phyloP scores from a whole-genome alignment of 1,140 invertebrate genomes.

The Scaptomyza hsui region DNA sequence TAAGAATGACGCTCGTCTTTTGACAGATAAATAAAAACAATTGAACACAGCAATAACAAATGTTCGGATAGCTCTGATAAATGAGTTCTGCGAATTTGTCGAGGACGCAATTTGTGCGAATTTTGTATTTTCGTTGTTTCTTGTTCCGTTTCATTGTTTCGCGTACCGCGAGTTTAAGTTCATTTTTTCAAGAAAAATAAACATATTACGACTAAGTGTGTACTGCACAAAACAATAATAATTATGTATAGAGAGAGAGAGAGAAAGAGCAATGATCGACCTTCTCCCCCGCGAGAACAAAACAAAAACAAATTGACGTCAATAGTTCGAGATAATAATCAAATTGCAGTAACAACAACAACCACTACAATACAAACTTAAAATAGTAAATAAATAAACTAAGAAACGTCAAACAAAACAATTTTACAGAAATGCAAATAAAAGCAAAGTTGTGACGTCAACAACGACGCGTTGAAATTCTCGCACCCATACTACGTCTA shows the following conservation, averaged over 20 bases:
- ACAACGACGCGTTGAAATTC: conserved; percentile 18
- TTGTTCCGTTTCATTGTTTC: conserved; percentile 26
- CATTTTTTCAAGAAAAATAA: conserved; percentile 64
- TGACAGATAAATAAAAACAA: conserved; percentile 63
- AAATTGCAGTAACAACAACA: conserved; percentile 58
- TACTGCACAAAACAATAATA: conserved; percentile 29
- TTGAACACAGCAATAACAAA: conserved; percentile 69
- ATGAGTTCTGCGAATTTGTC: conserved; percentile 73
- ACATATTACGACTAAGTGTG: conserved; percentile 32
- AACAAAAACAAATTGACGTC: conserved; percentile 74
- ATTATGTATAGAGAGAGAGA: conserved; percentile 23
- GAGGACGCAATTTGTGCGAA: conserved; percentile 60
- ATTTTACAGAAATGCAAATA: conserved; percentile 49
- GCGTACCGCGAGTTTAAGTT: conserved; percentile 36
- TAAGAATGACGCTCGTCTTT: conserved; percentile 45
- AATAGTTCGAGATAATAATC: conserved; percentile 69
- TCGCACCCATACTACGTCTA: conserved; percentile 12
- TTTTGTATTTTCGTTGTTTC: conserved; percentile 17
- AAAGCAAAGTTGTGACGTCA: conserved; percentile 37
- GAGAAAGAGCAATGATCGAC: conserved; percentile 52
- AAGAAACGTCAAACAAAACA: conserved; percentile 38
- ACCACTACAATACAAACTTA: conserved; percentile 12
- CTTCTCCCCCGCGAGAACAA: conserved; percentile 27
- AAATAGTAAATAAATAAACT: conserved; percentile 44
- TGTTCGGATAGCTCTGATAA: conserved; percentile 65